phyloP scores from a whole-genome alignment of 2,113 vertebrate species.

The Saguinus imperator region DNA sequence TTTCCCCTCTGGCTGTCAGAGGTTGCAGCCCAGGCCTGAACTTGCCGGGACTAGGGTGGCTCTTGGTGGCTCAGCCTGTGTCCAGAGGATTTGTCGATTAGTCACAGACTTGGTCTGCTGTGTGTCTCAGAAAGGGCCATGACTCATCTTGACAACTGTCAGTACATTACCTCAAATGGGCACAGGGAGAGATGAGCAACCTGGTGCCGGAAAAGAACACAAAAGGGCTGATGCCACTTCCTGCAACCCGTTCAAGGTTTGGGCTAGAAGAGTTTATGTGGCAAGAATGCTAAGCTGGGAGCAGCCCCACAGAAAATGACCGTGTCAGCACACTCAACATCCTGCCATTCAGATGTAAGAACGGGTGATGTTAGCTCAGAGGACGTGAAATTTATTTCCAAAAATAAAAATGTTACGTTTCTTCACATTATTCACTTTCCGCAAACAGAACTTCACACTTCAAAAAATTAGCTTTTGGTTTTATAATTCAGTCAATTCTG shows the following conservation, averaged over 20 bases:
- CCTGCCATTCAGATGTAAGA: constrained; percentile 18
- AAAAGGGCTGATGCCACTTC: constrained; percentile 73
- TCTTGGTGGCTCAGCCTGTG: constrained; percentile 81
- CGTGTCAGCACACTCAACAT: constrained; percentile 53
- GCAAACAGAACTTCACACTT: constrained; percentile 24
- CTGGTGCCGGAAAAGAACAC: constrained; percentile 70
- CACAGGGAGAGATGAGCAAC: constrained; percentile 77
- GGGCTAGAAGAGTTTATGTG: constrained; percentile 71
- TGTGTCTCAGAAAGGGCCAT: constrained; percentile 83
- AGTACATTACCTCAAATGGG: constrained; percentile 77
- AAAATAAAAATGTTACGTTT: constrained; percentile 50
- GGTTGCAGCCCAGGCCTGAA: constrained; percentile 79
- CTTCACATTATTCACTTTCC: constrained; percentile 45
- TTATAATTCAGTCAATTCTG: constrained; percentile 58
- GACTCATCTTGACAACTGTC: constrained; percentile 86
- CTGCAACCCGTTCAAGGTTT: constrained; percentile 80
- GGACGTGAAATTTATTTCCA: not conserved
- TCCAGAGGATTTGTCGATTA: constrained; percentile 79
- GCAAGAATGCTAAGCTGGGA: constrained; percentile 71
- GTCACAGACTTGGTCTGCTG: constrained; percentile 81
- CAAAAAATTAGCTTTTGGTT: constrained; percentile 46
- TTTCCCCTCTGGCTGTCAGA: constrained; percentile 72
- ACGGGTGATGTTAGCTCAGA: not conserved
- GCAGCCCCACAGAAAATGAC: constrained; percentile 60
- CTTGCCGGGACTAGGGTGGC: constrained; percentile 80